phyloP scores from a whole-genome alignment of 2,113 vertebrate genomes.

The Phylloscopus trochiloides region DNA sequence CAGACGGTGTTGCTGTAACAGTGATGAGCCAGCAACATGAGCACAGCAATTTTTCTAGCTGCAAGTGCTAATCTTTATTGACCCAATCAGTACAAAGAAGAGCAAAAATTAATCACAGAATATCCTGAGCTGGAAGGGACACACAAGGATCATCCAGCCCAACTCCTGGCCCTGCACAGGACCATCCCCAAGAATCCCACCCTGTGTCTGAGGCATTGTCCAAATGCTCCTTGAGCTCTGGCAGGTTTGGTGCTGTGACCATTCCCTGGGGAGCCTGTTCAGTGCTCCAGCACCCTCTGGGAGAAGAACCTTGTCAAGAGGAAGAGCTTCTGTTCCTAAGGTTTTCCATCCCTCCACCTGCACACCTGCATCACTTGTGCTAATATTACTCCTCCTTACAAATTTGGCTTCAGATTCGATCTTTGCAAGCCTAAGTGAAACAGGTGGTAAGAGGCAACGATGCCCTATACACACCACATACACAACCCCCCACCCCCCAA shows the following conservation, averaged over 20 bases:
- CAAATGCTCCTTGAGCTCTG: neutral
- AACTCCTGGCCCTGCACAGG: neutral
- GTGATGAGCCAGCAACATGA: neutral
- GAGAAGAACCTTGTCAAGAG: neutral
- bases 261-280: neutral
- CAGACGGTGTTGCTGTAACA: neutral
- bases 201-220: neutral
- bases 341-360: neutral
- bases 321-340: neutral
- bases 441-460: neutral
- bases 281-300: neutral
- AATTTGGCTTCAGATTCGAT: neutral
- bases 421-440: neutral
- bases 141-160: neutral
- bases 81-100: neutral
- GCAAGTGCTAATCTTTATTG: neutral
- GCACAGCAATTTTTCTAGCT: neutral
- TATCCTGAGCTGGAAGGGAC: neutral
- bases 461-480: neutral
- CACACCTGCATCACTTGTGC: neutral
- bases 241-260: neutral
- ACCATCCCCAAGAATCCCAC: neutral
- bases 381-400: neutral
- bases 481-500: neutral
- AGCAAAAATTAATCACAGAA: neutral